Percentiles rank a stretch among this genome's conserved stretches.
These are phyloP conservation scores for Gymnocypris eckloni DNA, from an alignment of 2,797 vertebrate species.

Conservation along the genomic window DNA sequence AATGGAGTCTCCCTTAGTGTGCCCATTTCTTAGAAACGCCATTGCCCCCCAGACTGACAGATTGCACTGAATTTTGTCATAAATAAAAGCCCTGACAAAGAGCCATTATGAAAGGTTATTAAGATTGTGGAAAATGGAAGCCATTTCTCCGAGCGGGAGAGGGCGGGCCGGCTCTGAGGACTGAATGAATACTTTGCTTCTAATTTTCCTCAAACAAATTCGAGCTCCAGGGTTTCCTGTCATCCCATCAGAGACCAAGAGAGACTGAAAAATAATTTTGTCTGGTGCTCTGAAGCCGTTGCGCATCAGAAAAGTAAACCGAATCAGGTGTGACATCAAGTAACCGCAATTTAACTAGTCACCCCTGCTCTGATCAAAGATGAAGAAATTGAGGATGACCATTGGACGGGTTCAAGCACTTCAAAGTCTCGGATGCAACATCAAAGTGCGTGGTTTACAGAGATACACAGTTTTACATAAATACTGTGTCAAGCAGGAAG, in stretches of 20 bases:
- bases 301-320: slow-evolving; percentile 23
- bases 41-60: slow-evolving; percentile 68
- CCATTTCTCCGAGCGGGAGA: slow-evolving; percentile 69
- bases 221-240: slow-evolving; percentile 73
- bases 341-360: slow-evolving; percentile 27
- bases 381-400: slow-evolving; percentile 48
- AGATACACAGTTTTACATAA: slow-evolving; percentile 11
- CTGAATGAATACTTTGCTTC: slow-evolving; percentile 67
- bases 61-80: slow-evolving; percentile 77
- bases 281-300: slow-evolving; percentile 28
- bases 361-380: slow-evolving; percentile 41
- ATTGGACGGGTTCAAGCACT: slow-evolving; percentile 10
- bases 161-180: slow-evolving; percentile 64
- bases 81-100: slow-evolving; percentile 78
- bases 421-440: slow-evolving; percentile 42
- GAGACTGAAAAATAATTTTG: slow-evolving; percentile 75
- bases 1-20: slow-evolving; percentile 37
- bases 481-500: slow-evolving; percentile 6
- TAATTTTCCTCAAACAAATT: slow-evolving; percentile 74
- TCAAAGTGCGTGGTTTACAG: background rate
- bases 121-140: slow-evolving; percentile 75
- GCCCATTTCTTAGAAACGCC: slow-evolving; percentile 35
- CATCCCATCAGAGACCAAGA: slow-evolving; percentile 71
- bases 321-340: slow-evolving; percentile 45
- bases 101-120: slow-evolving; percentile 75